Base-by-base conservation (phyloP, 35 echinoderm and acorn worm species). In the Lytechinus variegatus region DNA sequence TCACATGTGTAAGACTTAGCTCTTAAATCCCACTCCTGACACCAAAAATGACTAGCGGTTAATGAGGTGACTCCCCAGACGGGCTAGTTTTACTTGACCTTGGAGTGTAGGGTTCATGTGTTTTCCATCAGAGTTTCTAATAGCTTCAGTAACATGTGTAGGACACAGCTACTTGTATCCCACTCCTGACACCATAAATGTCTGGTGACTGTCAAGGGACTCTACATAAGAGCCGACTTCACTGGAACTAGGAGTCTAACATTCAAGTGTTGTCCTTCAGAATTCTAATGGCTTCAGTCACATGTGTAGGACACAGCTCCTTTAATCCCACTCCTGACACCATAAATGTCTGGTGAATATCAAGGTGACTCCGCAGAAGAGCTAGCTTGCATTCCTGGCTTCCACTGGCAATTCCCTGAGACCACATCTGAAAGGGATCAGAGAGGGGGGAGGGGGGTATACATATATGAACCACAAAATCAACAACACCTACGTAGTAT, bases 261-360 rank as follows among this genome's bases (percentile, higher is more conserved):
- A 19, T 79, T 79, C 66, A 79, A 6, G 66, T 79, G 19, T 79
- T 79, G 14, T 79, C 66, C 66, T 79, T 16, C 66, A 79, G 66
- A n/a, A 19, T 79, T 16, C 66, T n/a, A 8, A 79, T n/a, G n/a
- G 66, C 66, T 79, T 79, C 66, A 79, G 21, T 79, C 66, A 79
- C 21, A 24, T 79, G 66, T 24, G n/a, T 24, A 79, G 66, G 66
- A 79, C 66, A n/a, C 7, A 24, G 3, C 21, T 79, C 66, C 66
- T 79, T 79, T 16, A 79, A 79, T 79, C 66, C 66, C 66, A 79
- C 66, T 79, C 66, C 66, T 79, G 66, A 79, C 19, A 79, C 66
- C 66, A 79, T 79, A 8, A 79, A 79, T n/a, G 66, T 7, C 16
- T 79, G 66, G n/a, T 79, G 66, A 19, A 3, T 79, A 79, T 79